These are phyloP conservation scores for Thymallus thymallus DNA, from an alignment of 2,113 vertebrate species.

Conservation along the genomic window DNA sequence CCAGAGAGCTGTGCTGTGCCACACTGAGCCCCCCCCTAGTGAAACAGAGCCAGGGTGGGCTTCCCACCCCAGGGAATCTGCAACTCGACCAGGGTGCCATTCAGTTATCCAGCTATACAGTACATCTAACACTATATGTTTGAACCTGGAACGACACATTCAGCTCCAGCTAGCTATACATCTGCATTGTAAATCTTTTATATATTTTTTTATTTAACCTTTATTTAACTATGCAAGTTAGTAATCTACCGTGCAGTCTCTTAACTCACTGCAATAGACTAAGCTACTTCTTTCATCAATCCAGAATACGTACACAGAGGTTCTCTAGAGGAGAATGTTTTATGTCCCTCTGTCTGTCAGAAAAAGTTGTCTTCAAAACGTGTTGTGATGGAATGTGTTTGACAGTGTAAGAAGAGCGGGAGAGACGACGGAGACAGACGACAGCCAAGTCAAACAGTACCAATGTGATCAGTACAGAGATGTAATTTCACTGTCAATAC, in stretches of 20 bases:
- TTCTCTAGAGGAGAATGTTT: neutral
- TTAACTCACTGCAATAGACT: neutral
- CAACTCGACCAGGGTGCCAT: constrained; percentile 44
- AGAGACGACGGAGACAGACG: neutral
- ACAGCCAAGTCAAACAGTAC: neutral
- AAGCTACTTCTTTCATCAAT: neutral
- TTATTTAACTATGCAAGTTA: too few species aligned
- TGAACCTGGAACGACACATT: too few species aligned
- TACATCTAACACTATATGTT: too few species aligned
- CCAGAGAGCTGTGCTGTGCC: neutral
- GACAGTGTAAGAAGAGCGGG: neutral
- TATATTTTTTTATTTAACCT: too few species aligned
- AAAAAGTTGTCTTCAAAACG: neutral
- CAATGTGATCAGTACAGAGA: neutral
- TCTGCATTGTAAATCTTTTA: neutral
- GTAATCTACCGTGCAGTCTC: neutral
- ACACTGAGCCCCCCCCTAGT: neutral
- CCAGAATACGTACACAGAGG: neutral
- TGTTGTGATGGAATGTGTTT: neutral
- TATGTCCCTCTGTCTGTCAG: neutral
- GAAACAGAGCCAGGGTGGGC: neutral
- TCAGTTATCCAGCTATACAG: too few species aligned
- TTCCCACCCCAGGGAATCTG: constrained; percentile 30
- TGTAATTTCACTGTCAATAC: neutral
- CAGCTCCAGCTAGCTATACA: neutral